phyloP scores from a whole-genome alignment of 2,797 vertebrate genomes.

The Furcifer pardalis region DNA sequence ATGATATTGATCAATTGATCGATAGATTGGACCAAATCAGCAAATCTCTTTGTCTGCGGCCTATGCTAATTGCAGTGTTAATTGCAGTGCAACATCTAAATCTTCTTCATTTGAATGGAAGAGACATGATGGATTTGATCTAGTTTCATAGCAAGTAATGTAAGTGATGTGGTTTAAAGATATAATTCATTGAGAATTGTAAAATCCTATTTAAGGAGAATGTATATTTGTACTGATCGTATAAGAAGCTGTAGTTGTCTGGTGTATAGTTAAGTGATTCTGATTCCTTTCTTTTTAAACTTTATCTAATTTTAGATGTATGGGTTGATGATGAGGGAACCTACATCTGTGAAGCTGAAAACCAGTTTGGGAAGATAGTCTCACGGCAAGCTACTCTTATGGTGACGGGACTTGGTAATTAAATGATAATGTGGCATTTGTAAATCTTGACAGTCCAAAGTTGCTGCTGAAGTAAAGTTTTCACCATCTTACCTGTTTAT shows the following conservation, averaged over 20 bases:
- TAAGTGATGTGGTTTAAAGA: background rate
- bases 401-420: slow-evolving; percentile 92
- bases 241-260: background rate
- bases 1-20: background rate
- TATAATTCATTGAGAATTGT: background rate
- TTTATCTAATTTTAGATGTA: slow-evolving; percentile 78
- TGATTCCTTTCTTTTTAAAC: background rate
- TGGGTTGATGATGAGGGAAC: slow-evolving; percentile 91
- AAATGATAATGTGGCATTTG: background rate
- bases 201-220: background rate
- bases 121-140: background rate
- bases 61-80: background rate
- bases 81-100: background rate
- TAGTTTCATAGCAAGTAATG: background rate
- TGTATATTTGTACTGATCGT: background rate
- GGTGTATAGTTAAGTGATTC: background rate
- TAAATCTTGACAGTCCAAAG: background rate
- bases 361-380: slow-evolving; percentile 92
- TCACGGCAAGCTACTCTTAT: slow-evolving; percentile 79
- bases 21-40: background rate
- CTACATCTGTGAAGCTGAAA: slow-evolving; percentile 93
- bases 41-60: background rate
- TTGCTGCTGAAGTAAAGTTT: background rate
- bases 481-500: background rate
- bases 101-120: background rate